Conservation (phyloP, 2,113 vertebrate genomes). For the Mormyrus iriodes region DNA sequence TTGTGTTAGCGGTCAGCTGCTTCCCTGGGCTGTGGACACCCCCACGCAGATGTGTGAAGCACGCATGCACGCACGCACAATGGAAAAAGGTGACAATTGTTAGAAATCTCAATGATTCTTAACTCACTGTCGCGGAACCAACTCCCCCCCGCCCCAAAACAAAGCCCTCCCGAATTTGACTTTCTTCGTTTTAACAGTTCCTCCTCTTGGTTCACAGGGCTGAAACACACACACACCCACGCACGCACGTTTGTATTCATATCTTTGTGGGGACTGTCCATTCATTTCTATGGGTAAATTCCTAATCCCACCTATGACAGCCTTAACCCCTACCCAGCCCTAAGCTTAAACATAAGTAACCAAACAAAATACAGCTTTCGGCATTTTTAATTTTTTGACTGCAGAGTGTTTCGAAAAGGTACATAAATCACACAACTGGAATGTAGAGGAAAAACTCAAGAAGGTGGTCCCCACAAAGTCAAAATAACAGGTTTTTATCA, state of each 20-base stretch:
- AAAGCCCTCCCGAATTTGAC: not conserved
- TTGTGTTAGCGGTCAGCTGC: not conserved
- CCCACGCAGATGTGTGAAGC: not conserved
- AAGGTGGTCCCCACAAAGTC: not conserved
- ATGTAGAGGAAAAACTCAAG: no score
- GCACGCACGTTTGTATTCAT: not conserved
- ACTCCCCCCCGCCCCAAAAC: not conserved
- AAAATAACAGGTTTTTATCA: not conserved
- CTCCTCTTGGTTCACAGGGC: not conserved
- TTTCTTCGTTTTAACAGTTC: not conserved
- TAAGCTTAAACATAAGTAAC: not conserved
- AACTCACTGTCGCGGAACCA: not conserved
- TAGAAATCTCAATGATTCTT: not conserved
- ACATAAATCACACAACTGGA: no score
- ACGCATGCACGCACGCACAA: slow-evolving; percentile 14
- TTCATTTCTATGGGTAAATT: not conserved
- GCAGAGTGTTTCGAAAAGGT: no score
- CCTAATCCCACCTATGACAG: no score
- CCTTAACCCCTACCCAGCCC: not conserved
- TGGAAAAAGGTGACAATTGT: not conserved
- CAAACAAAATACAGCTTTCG: no score
- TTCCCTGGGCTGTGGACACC: slow-evolving; percentile 23
- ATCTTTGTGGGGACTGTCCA: not conserved
- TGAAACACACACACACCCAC: not conserved
- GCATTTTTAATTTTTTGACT: not conserved